A percentile compares a stretch with the other conserved stretches of the same genome.
These are phyloP conservation scores for Drosophila guanche DNA, from an alignment of 1,140 invertebrate genomes.

Conservation along the genomic window DNA sequence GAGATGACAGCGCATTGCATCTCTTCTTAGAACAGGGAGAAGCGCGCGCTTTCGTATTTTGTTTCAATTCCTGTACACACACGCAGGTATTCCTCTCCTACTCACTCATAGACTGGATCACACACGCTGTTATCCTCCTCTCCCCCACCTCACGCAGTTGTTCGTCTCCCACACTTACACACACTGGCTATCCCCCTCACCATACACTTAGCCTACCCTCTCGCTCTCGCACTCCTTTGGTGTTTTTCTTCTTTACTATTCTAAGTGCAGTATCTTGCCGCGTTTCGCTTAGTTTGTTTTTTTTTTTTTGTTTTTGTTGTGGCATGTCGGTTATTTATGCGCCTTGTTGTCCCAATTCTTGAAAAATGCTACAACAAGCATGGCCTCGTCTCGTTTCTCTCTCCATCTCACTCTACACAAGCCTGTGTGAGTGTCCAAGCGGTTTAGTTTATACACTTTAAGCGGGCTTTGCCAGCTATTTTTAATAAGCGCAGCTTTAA, in stretches of 20 bases:
- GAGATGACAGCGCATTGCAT: conserved; percentile 49
- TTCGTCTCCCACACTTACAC: neutral
- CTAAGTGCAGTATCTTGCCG: conserved; percentile 69
- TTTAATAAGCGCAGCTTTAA: conserved; percentile 61
- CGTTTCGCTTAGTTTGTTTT: conserved; percentile 58
- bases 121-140: conserved; percentile 1
- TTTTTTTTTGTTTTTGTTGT: conserved; percentile 33
- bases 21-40: conserved; percentile 54
- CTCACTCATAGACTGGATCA: neutral
- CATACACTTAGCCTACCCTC: neutral
- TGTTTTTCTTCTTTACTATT: conserved; percentile 68
- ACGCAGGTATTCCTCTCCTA: conserved; percentile 3
- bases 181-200: neutral
- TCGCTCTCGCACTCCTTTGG: conserved; percentile 18
- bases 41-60: conserved; percentile 56
- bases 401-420: neutral
- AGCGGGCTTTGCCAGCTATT: conserved; percentile 51
- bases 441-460: conserved; percentile 48
- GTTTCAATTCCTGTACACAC: conserved; percentile 62
- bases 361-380: conserved; percentile 58
- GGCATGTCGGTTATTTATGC: conserved; percentile 80
- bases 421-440: conserved; percentile 7
- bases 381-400: conserved; percentile 27
- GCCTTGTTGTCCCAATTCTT: conserved; percentile 78
- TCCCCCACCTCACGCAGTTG: neutral